Percentiles rank a stretch among this genome's conserved stretches.
Evolutionary conservation across 64 coral and sea anemone genomes (phyloP).

Genomic region (Hydrozoanthus tunicans): DNA sequence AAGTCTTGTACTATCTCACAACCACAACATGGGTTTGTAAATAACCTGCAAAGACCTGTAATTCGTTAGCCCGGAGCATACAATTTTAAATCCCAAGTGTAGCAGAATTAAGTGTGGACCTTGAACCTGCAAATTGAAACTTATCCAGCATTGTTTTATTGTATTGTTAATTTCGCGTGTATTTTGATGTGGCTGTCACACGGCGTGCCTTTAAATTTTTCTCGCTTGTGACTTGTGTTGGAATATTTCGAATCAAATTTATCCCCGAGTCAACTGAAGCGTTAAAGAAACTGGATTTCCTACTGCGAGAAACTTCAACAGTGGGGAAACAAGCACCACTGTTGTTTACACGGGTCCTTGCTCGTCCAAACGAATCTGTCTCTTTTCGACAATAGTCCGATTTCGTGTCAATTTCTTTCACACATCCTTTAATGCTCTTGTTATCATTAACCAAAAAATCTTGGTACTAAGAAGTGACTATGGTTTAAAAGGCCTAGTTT

Average conservation of each 20-base stretch:
- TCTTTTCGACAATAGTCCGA: neutral
- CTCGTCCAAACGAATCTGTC: slow-evolving; percentile 33
- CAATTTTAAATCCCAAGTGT: slow-evolving; percentile 42
- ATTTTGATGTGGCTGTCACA: neutral
- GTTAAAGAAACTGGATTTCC: neutral
- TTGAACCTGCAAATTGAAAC: slow-evolving; percentile 48
- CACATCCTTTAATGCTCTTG: neutral
- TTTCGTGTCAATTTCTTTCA: slow-evolving; percentile 16
- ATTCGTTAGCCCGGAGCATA: slow-evolving; percentile 12
- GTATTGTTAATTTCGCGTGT: slow-evolving; percentile 36
- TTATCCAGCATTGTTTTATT: slow-evolving; percentile 56
- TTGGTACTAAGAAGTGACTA: neutral
- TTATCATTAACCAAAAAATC: neutral
- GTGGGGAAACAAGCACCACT: neutral
- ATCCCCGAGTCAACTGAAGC: neutral
- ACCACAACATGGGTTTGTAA: slow-evolving; percentile 24
- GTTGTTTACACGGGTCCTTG: neutral
- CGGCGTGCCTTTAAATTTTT: neutral
- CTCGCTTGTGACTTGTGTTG: neutral
- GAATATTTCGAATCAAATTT: neutral
- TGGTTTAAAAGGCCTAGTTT: neutral
- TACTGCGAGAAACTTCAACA: slow-evolving; percentile 32
- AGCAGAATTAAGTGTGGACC: slow-evolving; percentile 31
- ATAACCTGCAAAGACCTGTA: slow-evolving; percentile 65
- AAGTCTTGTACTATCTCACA: neutral